These are phyloP conservation scores for Ennomos erosarius DNA, from an alignment of 2,888 invertebrate genomes.

Conservation along the genomic window DNA sequence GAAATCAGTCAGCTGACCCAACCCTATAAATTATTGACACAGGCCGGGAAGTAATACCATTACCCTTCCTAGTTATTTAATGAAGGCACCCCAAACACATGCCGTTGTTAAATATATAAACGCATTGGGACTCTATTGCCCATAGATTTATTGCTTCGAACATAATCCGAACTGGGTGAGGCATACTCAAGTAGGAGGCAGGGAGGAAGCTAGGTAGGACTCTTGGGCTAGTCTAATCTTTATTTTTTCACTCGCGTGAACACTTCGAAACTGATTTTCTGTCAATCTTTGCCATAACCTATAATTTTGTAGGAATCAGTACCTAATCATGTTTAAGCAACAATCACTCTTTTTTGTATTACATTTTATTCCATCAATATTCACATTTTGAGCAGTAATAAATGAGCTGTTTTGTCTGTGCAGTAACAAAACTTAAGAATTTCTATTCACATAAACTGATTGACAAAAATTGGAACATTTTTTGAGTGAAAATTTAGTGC, in stretches of 20 bases:
- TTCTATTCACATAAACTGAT: too few species aligned
- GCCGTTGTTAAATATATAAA: conserved; percentile 56
- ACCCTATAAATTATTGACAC: conserved; percentile 40
- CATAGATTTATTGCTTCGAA: conserved; percentile 64
- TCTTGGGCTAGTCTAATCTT: background rate
- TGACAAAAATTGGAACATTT: too few species aligned
- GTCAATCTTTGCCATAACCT: too few species aligned
- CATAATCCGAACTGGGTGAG: conserved; percentile 56
- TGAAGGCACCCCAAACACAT: conserved; percentile 43
- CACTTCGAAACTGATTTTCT: too few species aligned
- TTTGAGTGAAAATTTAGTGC: too few species aligned
- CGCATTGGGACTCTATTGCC: conserved; percentile 44
- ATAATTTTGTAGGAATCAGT: too few species aligned
- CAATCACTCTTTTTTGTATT: too few species aligned
- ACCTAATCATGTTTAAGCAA: too few species aligned
- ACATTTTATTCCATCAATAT: too few species aligned
- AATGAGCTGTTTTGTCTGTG: too few species aligned
- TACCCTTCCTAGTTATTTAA: conserved; percentile 47
- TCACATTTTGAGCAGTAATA: too few species aligned
- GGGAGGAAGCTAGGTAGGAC: conserved; percentile 8
- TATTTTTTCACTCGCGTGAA: background rate
- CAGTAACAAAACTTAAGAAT: too few species aligned
- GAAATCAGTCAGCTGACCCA: conserved; percentile 42
- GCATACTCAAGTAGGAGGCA: conserved; percentile 48
- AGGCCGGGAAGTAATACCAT: conserved; percentile 36